Conservation (phyloP, 2,113 vertebrate genomes). For the Strigops habroptila region DNA sequence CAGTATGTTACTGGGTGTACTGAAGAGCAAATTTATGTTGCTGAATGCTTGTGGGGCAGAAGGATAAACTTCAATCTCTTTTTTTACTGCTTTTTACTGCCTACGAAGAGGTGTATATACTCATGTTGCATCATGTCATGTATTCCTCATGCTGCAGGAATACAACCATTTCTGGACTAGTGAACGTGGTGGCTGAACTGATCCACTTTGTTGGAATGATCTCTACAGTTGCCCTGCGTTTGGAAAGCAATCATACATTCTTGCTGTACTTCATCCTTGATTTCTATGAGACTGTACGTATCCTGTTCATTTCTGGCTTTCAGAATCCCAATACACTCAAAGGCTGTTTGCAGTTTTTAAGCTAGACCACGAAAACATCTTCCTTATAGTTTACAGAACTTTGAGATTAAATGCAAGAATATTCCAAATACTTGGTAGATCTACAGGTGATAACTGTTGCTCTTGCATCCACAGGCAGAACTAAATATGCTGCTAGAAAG, state of each 20-base stretch:
- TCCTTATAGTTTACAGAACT: neutral
- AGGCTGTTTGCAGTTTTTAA: neutral
- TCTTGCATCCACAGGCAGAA: neutral
- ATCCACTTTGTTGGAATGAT: constrained; percentile 83
- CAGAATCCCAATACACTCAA: neutral
- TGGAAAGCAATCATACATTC: constrained; percentile 80
- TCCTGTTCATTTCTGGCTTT: neutral
- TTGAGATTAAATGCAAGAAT: neutral
- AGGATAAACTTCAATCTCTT: neutral
- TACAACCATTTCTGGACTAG: constrained; percentile 79
- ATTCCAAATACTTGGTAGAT: neutral
- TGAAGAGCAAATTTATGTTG: neutral
- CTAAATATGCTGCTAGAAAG: neutral
- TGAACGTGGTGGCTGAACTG: constrained; percentile 80
- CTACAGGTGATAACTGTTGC: neutral
- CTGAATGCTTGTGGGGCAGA: neutral
- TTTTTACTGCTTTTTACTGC: neutral
- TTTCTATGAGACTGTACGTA: constrained; percentile 88
- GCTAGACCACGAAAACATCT: neutral
- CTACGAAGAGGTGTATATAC: neutral
- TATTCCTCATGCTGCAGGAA: constrained; percentile 82
- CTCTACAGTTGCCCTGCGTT: constrained; percentile 75
- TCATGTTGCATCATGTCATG: neutral
- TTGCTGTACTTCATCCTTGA: constrained; percentile 86
- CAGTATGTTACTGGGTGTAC: neutral